A percentile compares a stretch with the other conserved stretches of the same genome.
These are phyloP conservation scores for Oxyruncus cristatus DNA, from an alignment of 2,113 vertebrate species.

Conservation along the genomic window DNA sequence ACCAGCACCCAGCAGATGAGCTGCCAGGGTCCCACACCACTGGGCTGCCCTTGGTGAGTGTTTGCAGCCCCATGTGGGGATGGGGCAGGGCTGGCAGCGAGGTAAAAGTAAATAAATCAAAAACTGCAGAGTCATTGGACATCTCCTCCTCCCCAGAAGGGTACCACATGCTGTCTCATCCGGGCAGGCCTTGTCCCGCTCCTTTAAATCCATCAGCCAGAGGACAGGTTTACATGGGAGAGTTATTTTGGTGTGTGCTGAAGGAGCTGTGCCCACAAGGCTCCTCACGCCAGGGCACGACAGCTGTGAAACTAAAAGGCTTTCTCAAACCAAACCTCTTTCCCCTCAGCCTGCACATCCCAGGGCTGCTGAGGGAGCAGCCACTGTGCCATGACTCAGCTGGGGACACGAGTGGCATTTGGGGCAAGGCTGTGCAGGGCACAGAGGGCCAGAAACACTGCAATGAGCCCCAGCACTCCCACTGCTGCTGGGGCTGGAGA, in stretches of 20 bases:
- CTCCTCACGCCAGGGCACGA: rapidly evolving
- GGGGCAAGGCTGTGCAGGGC: neutral
- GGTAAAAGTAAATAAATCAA: neutral
- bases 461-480: neutral
- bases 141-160: neutral
- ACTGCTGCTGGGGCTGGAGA: neutral
- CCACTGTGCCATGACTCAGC: neutral
- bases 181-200: neutral
- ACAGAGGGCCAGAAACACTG: neutral
- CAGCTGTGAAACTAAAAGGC: neutral
- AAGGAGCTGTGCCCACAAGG: neutral
- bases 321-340: neutral
- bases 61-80: neutral
- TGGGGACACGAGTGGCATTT: neutral
- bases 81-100: neutral
- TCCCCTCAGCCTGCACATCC: neutral
- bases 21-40: rapidly evolving
- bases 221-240: neutral
- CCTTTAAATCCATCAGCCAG: neutral
- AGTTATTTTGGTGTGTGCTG: neutral
- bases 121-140: neutral
- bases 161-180: neutral
- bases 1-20: neutral
- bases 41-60: neutral
- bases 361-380: neutral